Base-by-base conservation (phyloP, 2,888 invertebrate species). In the Drepanosiphum platanoidis region DNA sequence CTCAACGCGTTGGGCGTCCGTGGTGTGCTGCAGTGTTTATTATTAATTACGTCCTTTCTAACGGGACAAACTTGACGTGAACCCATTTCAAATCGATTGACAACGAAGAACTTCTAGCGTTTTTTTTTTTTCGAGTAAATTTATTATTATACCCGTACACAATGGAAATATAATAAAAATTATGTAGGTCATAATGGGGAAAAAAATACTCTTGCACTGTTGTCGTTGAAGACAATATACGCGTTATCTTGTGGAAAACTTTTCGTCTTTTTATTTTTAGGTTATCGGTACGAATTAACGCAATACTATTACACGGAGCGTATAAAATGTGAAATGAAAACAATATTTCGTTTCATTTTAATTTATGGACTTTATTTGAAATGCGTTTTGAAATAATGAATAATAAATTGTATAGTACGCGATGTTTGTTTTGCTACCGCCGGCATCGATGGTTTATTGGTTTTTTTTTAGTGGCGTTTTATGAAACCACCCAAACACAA, bases 11-110 rank as follows among this genome's bases (percentile, higher is more conserved):
- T 7, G 27, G 27, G 9, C 22, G 61, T 27, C 22, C n/a, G 27
- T 8, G 61, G 61, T 61, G n/a, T 61, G 61, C 22, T 61, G 61
- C 22, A 61, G 2, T 22, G 27, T 61, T 61, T 61, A 27, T 27
- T 61, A 61, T 61, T 61, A 61, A 61, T 61, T 61, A 61, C 27
- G 61, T 27, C 7, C 27, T 27, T 61, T 61, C 61, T 61, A 61
- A 61, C 9, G 27, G 58, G 27, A 61, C 9, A 27, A 61, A 61
- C 61, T 61, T n/a, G 58, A n/a, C 58, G 27, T 9, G 7, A 61
- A 61, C 61, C 27, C 61, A 61, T 9, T 61, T 61, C 61, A 61
- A 61, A 61, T 61, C n/a, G 7, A 61, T 61, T 61, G 61, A 61
- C 61, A 61, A n/a, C 27, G n/a, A 8, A 27, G 52, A 52, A 52